Evolutionary conservation across 2,797 vertebrate species (phyloP).

Genomic region (Chaenodraco wilsoni): DNA sequence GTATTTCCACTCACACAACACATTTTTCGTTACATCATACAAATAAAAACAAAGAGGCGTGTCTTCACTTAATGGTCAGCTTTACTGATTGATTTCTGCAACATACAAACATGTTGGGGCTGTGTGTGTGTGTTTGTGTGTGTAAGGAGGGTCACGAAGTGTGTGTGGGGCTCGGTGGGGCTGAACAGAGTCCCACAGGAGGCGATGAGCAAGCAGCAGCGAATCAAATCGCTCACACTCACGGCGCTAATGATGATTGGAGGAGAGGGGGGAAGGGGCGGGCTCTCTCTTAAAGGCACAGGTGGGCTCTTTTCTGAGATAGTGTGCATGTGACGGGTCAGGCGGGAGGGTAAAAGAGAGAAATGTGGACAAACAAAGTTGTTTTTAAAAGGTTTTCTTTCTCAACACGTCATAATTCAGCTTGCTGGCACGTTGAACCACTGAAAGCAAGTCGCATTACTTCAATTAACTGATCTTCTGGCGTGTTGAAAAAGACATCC

Average conservation of each 20-base stretch:
- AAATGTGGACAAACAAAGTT: slow-evolving; percentile 27
- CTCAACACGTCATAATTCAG: not conserved
- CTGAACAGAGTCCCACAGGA: slow-evolving; percentile 74
- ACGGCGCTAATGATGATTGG: slow-evolving; percentile 55
- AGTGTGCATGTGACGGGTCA: slow-evolving; percentile 78
- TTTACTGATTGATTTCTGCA: slow-evolving; percentile 92
- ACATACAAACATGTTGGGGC: slow-evolving; percentile 84
- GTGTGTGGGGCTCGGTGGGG: slow-evolving; percentile 3
- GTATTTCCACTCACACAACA: not conserved
- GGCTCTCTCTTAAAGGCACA: slow-evolving; percentile 90
- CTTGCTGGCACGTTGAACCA: slow-evolving; percentile 9
- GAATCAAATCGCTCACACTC: slow-evolving; percentile 61
- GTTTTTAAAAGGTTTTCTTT: slow-evolving; percentile 23
- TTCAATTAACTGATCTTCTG: not conserved
- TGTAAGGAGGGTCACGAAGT: not conserved
- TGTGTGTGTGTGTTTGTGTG: slow-evolving; percentile 43
- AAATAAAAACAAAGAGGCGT: slow-evolving; percentile 45
- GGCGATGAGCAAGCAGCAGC: slow-evolving; percentile 80
- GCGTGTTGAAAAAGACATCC: slow-evolving; percentile 10
- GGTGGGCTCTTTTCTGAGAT: slow-evolving; percentile 87
- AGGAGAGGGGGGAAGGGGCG: slow-evolving; percentile 37
- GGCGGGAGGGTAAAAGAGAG: slow-evolving; percentile 63
- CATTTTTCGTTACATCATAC: not conserved
- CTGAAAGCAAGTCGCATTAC: not conserved
- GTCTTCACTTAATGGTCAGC: slow-evolving; percentile 72